Base-by-base conservation (phyloP, 1,140 invertebrate genomes). In the Leptestheria dahalacensis region DNA sequence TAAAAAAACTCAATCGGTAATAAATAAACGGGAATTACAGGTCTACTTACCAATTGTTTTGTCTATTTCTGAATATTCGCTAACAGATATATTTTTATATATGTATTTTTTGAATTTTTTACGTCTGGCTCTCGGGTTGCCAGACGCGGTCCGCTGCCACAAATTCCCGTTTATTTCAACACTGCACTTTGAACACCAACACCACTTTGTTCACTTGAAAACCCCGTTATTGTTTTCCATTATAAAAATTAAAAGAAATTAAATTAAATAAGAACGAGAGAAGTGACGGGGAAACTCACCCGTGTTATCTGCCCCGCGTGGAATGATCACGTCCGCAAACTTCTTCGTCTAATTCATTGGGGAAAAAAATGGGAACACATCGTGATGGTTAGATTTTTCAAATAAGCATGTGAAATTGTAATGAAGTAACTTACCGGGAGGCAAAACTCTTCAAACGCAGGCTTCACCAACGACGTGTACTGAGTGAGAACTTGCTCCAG, bases 391-490 rank as follows among this genome's bases (percentile, higher is more conserved):
- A 15, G 2, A 21, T 28, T 57, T 57, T 48, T 55, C 26, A 29
- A 2, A 41, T 41, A 41, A 18, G n/a, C 21, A 50, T 2, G 24
- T 26, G 12, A 50, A 46, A 6, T 60, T 2, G 26, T 3, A 24
- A 10, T 48, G 58, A 48, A 54, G 23, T 50, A 61, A 46, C 80
- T 82, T 77, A 92, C 89, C 48, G 96, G 96, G 65, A 94, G 80
- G 72, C 95, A 99, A 75, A 99, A 99, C 72, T 99, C 95, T 73
- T 99, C 96, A 76, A 99, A 99, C 1, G 95, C 94, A 46, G 95
- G 95, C 71, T 99, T 98, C 0, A 98, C 95, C 70, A 88, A 92
- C 68, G 86, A 91, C 79, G 93, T 96, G 71, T 99, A 99, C 69
- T 98, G 93, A 68, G 87, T 86, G 18, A 99, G 76, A 48, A 98